Evolutionary conservation across 64 coral and sea anemone species (phyloP).

Genomic region (Acropora tenuis): DNA sequence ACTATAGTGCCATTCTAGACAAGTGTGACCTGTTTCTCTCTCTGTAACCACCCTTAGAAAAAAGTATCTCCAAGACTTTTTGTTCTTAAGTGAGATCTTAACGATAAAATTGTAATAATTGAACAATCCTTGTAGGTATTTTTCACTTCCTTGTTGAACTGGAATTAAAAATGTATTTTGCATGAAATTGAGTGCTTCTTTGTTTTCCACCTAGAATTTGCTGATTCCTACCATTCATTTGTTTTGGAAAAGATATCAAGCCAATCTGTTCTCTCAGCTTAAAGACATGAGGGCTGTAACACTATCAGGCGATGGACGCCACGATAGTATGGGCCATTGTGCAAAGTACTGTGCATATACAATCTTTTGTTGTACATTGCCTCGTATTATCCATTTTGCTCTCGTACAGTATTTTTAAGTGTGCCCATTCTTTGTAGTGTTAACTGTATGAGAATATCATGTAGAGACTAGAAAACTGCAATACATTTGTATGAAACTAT

Average conservation of each 20-base stretch:
- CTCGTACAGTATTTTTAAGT: constrained; percentile 9
- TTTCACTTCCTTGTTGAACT: background rate
- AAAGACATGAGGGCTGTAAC: background rate
- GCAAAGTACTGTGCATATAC: constrained; percentile 52
- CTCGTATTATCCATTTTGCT: constrained; percentile 15
- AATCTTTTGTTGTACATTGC: constrained; percentile 30
- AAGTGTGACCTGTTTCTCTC: too few species aligned
- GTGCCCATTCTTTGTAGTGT: too few species aligned
- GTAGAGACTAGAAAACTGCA: too few species aligned
- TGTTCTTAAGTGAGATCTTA: too few species aligned
- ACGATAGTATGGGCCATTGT: constrained; percentile 46
- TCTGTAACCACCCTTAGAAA: too few species aligned
- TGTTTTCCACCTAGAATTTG: background rate
- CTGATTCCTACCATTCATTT: constrained; percentile 41
- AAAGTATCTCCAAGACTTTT: too few species aligned
- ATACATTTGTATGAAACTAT: too few species aligned
- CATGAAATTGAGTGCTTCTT: background rate
- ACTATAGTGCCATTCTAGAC: too few species aligned
- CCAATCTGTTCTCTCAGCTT: background rate
- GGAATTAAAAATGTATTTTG: background rate
- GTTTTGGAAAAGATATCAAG: constrained; percentile 25
- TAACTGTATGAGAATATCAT: too few species aligned
- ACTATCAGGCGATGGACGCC: constrained; percentile 32
- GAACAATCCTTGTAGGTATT: too few species aligned
- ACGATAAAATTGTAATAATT: too few species aligned